phyloP scores from a whole-genome alignment of 2,797 vertebrate species.

The Pseudochirops corinnae region DNA sequence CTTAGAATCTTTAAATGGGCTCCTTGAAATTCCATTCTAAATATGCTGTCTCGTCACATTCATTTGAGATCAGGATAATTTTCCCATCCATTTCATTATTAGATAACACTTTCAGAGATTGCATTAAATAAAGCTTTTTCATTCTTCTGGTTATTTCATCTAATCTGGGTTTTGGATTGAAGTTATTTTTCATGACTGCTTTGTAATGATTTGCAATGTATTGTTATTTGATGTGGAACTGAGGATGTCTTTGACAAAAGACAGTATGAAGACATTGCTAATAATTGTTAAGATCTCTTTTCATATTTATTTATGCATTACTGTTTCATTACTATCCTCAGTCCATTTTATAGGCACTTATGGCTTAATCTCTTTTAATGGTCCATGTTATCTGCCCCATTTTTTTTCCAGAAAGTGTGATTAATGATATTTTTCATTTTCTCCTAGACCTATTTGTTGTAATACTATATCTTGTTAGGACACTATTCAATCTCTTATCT shows the following conservation, averaged over 20 bases:
- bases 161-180: not conserved
- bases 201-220: not conserved
- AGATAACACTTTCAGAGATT: not conserved
- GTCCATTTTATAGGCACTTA: not conserved
- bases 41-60: not conserved
- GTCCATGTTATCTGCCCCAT: not conserved
- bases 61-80: not conserved
- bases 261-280: not conserved
- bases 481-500: too few relatives aligned
- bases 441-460: rapidly evolving
- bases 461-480: too few relatives aligned
- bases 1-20: not conserved
- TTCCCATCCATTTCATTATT: not conserved
- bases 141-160: not conserved
- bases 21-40: not conserved
- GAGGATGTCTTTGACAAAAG: not conserved
- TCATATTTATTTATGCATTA: not conserved
- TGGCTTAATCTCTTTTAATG: not conserved
- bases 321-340: not conserved
- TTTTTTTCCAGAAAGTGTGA: not conserved
- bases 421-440: not conserved
- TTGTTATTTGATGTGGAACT: not conserved
- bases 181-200: not conserved
- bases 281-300: not conserved
- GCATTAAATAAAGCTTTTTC: not conserved